Evolutionary conservation across 2,113 vertebrate species (phyloP), one percentile per base, ranked within the genome.

Genomic region (Mastomys natalensis): DNA sequence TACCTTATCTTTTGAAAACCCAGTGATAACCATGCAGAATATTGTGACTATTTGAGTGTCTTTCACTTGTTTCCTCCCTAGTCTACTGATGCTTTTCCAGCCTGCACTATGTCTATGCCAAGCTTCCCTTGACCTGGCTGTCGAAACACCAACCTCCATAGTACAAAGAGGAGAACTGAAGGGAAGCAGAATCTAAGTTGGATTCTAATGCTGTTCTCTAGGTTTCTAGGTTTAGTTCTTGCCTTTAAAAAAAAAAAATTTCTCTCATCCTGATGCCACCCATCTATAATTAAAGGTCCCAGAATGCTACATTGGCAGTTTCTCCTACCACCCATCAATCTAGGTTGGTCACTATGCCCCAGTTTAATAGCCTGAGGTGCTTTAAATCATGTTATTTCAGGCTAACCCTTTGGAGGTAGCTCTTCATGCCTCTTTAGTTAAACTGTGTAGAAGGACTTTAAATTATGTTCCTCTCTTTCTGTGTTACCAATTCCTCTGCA

Each of bases 251-350:
- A 51, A 51, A 64, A 68, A 2, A 3, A 1, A 15, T 1, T 2
- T 26, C 0, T 17, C 22, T 17, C 66, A 5, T 29, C 21, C 5
- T 0, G 9, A 1, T 15, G 2, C 19, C 12, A 5, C 0, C 26
- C 72, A 53, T 60, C 13, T 68, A 34, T 7, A 37, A 26, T 24
- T 17, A 3, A 15, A 3, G 31, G 48, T 48, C 3, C 87, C 31
- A 3, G 12, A n/a, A 24, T 40, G 5, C 13, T 62, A 3, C 26
- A 10, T 4, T 1, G 29, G 29, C 5, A 53, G 0, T 40, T 62
- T 31, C 7, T 12, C 0, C 2, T 34, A 1, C 19, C 15, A 9
- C 8, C 13, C 64, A 51, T 51, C 43, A 7, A 2, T 48, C 12
- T 22, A 19, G 31, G 11, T 5, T 58, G 34, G 21, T 12, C 26